Percentiles rank a stretch among this genome's conserved stretches.
phyloP scores from a whole-genome alignment of 1,140 invertebrate species.

The Oscheius sp. region DNA sequence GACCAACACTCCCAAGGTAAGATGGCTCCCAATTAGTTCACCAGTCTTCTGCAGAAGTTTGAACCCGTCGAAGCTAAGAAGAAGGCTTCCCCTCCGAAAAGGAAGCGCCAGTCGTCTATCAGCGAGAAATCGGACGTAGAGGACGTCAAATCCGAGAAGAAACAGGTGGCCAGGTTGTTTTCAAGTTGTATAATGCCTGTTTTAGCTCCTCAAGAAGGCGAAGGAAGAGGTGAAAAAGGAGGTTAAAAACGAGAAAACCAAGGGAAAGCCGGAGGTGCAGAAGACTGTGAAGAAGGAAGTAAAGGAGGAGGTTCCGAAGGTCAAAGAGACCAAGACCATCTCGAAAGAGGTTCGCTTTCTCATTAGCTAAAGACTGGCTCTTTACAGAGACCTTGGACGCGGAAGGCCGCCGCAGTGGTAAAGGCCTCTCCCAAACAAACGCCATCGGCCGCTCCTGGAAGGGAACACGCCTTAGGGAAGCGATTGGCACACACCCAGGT shows the following conservation, averaged over 20 bases:
- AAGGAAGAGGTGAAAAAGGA: conserved; percentile 1
- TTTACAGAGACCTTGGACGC: too few relatives aligned
- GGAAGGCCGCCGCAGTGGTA: too few relatives aligned
- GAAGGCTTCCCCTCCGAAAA: conserved; percentile 8
- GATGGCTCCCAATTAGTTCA: not conserved
- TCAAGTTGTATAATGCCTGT: not conserved
- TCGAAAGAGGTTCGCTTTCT: not conserved
- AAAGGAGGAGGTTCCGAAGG: conserved; percentile 15
- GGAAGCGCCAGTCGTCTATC: too few relatives aligned
- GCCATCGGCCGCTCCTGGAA: not conserved
- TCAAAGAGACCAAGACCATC: not conserved
- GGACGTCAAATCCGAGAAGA: not conserved
- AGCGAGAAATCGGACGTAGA: too few relatives aligned
- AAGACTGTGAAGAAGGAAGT: conserved; percentile 4
- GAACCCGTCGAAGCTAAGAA: conserved; percentile 1
- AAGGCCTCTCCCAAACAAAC: too few relatives aligned
- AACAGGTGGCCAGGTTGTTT: too few relatives aligned
- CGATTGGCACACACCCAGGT: conserved; percentile 4
- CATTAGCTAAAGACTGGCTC: not conserved
- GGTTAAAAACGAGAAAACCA: not conserved
- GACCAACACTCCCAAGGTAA: not conserved
- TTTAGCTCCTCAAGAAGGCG: conserved; percentile 4
- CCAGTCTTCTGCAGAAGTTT: not conserved
- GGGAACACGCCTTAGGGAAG: not conserved
- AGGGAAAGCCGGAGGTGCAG: not conserved